A percentile compares a stretch with the other conserved stretches of the same genome.
Evolutionary conservation across 2,113 vertebrate genomes (phyloP).

Genomic region (Eurystomus gularis): DNA sequence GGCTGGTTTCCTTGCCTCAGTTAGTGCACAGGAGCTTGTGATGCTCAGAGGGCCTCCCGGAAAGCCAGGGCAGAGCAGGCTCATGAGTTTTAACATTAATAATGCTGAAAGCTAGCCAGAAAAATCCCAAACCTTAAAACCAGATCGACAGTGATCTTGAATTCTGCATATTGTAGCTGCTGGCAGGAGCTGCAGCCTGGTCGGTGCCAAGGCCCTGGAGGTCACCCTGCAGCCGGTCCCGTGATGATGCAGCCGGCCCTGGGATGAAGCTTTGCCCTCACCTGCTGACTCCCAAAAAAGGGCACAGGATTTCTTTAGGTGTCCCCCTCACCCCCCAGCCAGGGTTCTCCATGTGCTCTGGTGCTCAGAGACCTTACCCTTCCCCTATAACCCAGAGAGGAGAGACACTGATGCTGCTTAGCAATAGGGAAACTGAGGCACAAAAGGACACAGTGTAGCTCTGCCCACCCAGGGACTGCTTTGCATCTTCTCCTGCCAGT

Average conservation of each 20-base stretch:
- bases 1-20: neutral
- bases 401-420: neutral
- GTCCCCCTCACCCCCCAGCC: fast-evolving
- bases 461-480: neutral
- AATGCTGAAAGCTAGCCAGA: neutral
- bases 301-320: neutral
- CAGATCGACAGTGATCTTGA: neutral
- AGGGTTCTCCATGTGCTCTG: fast-evolving
- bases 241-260: too few species aligned
- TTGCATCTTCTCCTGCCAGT: neutral
- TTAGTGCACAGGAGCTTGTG: neutral
- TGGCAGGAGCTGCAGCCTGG: neutral
- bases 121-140: neutral
- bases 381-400: neutral
- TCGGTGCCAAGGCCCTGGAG: neutral
- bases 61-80: neutral
- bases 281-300: neutral
- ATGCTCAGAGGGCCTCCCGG: neutral
- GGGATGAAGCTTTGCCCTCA: neutral
- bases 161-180: neutral
- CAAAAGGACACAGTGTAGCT: fast-evolving
- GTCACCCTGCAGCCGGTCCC: neutral
- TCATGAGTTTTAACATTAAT: neutral
- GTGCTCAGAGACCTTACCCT: neutral
- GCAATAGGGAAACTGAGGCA: neutral